These are phyloP conservation scores for Crypturellus tataupa DNA, from an alignment of 2,797 vertebrate species.

Conservation along the genomic window DNA sequence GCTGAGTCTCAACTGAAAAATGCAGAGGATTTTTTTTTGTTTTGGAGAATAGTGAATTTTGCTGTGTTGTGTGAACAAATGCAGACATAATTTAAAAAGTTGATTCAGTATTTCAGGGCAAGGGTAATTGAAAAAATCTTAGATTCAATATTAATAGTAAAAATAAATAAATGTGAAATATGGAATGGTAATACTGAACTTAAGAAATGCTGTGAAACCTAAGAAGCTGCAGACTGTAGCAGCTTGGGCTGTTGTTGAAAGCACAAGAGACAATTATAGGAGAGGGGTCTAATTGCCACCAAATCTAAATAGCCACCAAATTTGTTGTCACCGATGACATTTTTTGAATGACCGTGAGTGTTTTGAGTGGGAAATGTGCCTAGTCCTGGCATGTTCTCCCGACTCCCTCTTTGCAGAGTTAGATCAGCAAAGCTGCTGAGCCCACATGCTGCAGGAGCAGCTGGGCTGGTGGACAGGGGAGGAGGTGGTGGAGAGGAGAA, in stretches of 20 bases:
- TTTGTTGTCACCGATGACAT: neutral
- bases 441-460: neutral
- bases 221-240: neutral
- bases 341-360: neutral
- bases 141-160: neutral
- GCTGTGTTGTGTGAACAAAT: neutral
- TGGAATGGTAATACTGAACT: neutral
- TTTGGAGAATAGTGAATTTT: neutral
- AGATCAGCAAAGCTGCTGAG: neutral
- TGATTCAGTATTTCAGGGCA: neutral
- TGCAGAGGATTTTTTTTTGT: neutral
- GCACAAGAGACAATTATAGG: neutral
- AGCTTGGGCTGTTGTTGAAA: neutral
- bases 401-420: neutral
- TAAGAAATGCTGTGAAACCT: neutral
- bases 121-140: neutral
- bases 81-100: accelerated
- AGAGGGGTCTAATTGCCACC: neutral
- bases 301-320: neutral
- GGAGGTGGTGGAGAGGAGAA: neutral
- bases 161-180: neutral
- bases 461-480: neutral
- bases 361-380: neutral
- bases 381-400: neutral
- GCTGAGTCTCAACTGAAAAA: neutral